Evolutionary conservation across 2,113 vertebrate species (phyloP), one percentile per base, ranked within the genome.

Genomic region (Lamprologus lemairii): DNA sequence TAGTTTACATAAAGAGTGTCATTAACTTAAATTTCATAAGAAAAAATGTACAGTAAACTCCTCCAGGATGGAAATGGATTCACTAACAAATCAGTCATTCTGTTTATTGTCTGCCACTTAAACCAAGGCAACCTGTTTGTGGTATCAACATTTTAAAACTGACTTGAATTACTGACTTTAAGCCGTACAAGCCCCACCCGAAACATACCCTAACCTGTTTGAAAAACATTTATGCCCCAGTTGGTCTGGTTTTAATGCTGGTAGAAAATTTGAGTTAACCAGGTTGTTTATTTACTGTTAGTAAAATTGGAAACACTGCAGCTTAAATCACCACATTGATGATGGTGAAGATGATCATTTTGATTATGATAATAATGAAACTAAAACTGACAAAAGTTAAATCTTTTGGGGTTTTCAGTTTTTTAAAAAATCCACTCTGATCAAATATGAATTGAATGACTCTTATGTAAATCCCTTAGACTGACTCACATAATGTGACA

Each of bases 341-440:
- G 37, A 42, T 71, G 19, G 11, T 21, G 63, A 40, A 68, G 1
- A 40, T 68, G n/a, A 71, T 71, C 7, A 4, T 71, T 23, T 42
- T 71, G n/a, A 23, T 73, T 42, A 45, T 16, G 11, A 23, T 42
- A 21, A 71, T 23, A 23, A 71, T 71, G 21, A 42, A 9, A 23
- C 0, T 1, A 68, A 40, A 68, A 68, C 0, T 37, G 63, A 21
- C 63, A 40, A 60, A 31, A 31, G 0, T 9, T 0, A 45, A 45
- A 73, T 42, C n/a, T 71, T 71, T 6, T 12, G 60, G 55, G 58
- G 58, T 33, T 63, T 63, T 65, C 9, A 35, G 60, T 63, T 63
- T 57, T 9, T 1, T 0, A 4, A 60, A 60, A 63, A 11, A 1
- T 65, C 60, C 4, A 65, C 31, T 19, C 60, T 35, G 31, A 65